Conservation (phyloP, 2,888 invertebrate genomes). For the Orthosia incerta region DNA sequence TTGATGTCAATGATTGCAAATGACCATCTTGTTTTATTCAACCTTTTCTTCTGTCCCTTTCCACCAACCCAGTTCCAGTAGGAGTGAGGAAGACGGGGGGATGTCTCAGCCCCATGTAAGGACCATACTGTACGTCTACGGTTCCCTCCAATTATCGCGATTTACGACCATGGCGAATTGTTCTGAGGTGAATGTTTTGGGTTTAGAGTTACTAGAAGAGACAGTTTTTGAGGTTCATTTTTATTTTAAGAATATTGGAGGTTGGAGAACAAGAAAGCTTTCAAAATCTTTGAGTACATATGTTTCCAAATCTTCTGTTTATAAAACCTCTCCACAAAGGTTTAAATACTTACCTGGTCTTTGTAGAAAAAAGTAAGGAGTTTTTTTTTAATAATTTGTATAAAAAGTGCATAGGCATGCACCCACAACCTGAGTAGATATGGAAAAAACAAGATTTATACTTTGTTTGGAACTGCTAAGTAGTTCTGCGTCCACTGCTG, state of each 20-base stretch:
- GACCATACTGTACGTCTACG: constrained; percentile 67
- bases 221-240: neutral
- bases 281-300: too few species aligned
- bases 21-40: constrained; percentile 59
- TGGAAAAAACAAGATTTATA: too few species aligned
- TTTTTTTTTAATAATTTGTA: too few species aligned
- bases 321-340: too few species aligned
- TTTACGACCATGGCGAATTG: constrained; percentile 77
- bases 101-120: constrained; percentile 48
- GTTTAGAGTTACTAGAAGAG: constrained; percentile 52
- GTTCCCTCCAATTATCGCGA: constrained; percentile 80
- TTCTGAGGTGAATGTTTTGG: constrained; percentile 56
- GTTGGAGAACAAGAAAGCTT: too few species aligned
- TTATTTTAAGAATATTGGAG: neutral
- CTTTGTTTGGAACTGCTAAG: too few species aligned
- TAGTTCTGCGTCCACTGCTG: too few species aligned
- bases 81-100: constrained; percentile 43
- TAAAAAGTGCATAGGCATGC: too few species aligned
- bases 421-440: too few species aligned
- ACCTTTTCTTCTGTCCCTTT: constrained; percentile 29
- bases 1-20: constrained; percentile 65
- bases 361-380: too few species aligned
- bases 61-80: neutral
- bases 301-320: too few species aligned
- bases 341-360: too few species aligned